Evolutionary conservation across 2,888 invertebrate species (phyloP).

Genomic region (Diarsia brunnea): DNA sequence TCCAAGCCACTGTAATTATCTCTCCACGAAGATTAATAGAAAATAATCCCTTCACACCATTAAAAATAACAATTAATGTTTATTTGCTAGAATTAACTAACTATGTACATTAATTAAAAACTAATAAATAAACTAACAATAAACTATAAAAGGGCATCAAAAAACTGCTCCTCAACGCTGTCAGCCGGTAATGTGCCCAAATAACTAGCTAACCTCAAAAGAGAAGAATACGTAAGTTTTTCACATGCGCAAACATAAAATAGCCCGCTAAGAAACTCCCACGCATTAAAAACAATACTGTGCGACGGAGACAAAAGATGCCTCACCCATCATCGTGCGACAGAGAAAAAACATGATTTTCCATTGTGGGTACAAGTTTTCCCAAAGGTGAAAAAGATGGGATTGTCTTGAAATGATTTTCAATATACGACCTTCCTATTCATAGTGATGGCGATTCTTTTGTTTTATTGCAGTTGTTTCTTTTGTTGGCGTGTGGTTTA

Average conservation of each 20-base stretch:
- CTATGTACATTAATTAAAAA: too few relatives aligned
- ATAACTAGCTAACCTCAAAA: slow-evolving; percentile 57
- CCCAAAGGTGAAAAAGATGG: slow-evolving; percentile 75
- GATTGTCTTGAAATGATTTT: slow-evolving; percentile 75
- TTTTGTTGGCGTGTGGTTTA: slow-evolving; percentile 29
- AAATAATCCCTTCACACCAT: not conserved
- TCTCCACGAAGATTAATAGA: not conserved
- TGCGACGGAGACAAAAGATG: slow-evolving; percentile 45
- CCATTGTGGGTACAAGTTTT: slow-evolving; percentile 69
- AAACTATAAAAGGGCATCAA: too few relatives aligned
- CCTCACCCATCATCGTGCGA: slow-evolving; percentile 54
- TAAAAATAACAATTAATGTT: too few relatives aligned
- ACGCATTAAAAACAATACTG: slow-evolving; percentile 72
- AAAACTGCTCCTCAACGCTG: too few relatives aligned
- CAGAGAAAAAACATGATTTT: slow-evolving; percentile 57
- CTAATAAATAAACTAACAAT: too few relatives aligned
- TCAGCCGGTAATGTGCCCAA: too few relatives aligned
- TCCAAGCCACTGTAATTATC: too few relatives aligned
- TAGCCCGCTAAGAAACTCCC: slow-evolving; percentile 71
- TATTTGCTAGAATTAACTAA: too few relatives aligned
- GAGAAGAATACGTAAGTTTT: slow-evolving; percentile 50
- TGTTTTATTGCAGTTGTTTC: slow-evolving; percentile 56
- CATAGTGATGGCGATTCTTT: slow-evolving; percentile 62
- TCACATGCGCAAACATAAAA: slow-evolving; percentile 66
- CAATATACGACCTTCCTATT: slow-evolving; percentile 69